Conservation (phyloP, 2,888 invertebrate species). For the Stegophylla sp. region DNA sequence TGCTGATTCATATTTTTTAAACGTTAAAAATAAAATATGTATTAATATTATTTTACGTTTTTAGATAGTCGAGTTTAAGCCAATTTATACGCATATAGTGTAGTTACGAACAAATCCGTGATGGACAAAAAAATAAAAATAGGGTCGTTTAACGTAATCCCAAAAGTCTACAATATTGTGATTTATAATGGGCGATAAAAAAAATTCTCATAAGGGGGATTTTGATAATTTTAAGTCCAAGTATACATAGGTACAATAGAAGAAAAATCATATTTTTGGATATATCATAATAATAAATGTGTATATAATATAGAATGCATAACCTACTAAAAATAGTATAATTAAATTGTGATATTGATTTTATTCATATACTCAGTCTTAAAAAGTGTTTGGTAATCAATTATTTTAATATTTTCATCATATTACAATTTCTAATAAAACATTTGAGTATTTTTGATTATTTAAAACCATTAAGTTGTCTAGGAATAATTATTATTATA, state of each 20-base stretch:
- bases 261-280: no score
- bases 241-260: no score
- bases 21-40: not conserved
- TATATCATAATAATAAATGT: no score
- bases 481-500: not conserved
- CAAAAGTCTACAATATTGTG: slow-evolving; percentile 20
- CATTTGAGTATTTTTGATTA: not conserved
- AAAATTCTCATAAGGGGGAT: not conserved
- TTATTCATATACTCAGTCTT: no score
- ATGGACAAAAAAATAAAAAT: slow-evolving; percentile 2
- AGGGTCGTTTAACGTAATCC: slow-evolving; percentile 17
- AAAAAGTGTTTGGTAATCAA: no score
- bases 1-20: not conserved
- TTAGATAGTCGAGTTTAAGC: not conserved
- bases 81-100: slow-evolving; percentile 6
- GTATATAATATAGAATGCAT: no score
- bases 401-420: no score
- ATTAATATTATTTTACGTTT: not conserved
- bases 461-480: not conserved
- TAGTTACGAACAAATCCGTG: not conserved
- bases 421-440: not conserved
- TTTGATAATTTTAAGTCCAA: not conserved
- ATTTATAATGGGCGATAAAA: slow-evolving; percentile 16
- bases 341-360: no score
- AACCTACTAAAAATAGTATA: no score